These are phyloP conservation scores for Pangasius djambal DNA, from an alignment of 2,797 vertebrate species.

Conservation along the genomic window DNA sequence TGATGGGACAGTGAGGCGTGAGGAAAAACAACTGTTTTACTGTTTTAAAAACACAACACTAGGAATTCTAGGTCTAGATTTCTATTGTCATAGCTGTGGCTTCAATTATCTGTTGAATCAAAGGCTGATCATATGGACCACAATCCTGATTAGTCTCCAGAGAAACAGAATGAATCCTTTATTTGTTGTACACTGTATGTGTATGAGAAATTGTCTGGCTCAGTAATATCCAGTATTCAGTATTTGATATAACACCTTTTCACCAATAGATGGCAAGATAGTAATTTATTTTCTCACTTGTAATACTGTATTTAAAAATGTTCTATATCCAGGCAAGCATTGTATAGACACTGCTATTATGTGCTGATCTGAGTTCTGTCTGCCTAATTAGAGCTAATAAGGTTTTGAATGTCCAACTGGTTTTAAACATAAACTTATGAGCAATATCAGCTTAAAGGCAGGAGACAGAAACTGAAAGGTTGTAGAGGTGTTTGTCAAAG, in stretches of 20 bases:
- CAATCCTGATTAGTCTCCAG: neutral
- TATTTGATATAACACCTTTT: conserved; percentile 23
- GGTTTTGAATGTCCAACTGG: neutral
- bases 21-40: neutral
- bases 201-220: neutral
- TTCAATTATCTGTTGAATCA: conserved; percentile 3
- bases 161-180: neutral
- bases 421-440: neutral
- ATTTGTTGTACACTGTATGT: neutral
- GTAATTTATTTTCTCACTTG: conserved; percentile 2
- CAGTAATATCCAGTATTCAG: neutral
- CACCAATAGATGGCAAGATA: conserved; percentile 39
- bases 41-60: conserved; percentile 6
- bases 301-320: neutral
- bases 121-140: neutral
- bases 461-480: neutral
- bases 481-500: neutral
- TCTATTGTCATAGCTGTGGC: conserved; percentile 1
- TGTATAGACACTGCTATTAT: neutral
- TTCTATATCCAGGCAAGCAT: neutral
- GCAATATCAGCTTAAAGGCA: neutral
- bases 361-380: neutral
- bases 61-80: conserved; percentile 14
- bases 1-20: neutral
- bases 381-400: neutral